Evolutionary conservation across 2,113 vertebrate genomes (phyloP).

Genomic region (Stigmatopora argus): DNA sequence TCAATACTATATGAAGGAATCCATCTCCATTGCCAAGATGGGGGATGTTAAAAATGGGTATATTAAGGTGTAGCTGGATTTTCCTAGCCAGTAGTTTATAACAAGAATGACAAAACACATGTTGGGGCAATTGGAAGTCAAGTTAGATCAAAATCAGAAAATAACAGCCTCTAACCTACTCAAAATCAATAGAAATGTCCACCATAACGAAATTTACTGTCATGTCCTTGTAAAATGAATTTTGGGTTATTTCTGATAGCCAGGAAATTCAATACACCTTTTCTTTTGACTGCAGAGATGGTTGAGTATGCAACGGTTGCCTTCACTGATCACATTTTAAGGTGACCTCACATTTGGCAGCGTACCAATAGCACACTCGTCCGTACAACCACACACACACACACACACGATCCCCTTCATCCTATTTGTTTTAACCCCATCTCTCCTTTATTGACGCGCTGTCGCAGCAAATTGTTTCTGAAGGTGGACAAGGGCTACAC

Average conservation of each 20-base stretch:
- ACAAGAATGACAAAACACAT: too few species aligned
- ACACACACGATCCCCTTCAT: conserved; percentile 7
- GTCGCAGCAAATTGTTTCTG: conserved; percentile 49
- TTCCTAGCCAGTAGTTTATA: too few species aligned
- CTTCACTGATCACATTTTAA: conserved; percentile 47
- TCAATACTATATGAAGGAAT: background rate
- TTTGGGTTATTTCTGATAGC: background rate
- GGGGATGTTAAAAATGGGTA: background rate
- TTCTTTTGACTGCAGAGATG: background rate
- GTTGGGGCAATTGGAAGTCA: too few species aligned
- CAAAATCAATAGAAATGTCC: too few species aligned
- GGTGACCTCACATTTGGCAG: conserved; percentile 53
- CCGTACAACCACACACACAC: too few species aligned
- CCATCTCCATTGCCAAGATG: background rate
- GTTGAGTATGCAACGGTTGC: conserved; percentile 13
- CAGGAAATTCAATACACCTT: background rate
- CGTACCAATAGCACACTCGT: conserved; percentile 15
- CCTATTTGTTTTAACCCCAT: conserved; percentile 46
- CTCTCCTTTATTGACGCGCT: conserved; percentile 45
- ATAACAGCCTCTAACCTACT: too few species aligned
- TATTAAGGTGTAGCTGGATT: background rate
- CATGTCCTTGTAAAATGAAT: background rate
- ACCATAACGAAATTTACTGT: background rate
- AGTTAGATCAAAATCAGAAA: too few species aligned
- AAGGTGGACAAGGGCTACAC: conserved; percentile 33